Base-by-base conservation (phyloP, 2,888 invertebrate species). In the Eilema sororculum region DNA sequence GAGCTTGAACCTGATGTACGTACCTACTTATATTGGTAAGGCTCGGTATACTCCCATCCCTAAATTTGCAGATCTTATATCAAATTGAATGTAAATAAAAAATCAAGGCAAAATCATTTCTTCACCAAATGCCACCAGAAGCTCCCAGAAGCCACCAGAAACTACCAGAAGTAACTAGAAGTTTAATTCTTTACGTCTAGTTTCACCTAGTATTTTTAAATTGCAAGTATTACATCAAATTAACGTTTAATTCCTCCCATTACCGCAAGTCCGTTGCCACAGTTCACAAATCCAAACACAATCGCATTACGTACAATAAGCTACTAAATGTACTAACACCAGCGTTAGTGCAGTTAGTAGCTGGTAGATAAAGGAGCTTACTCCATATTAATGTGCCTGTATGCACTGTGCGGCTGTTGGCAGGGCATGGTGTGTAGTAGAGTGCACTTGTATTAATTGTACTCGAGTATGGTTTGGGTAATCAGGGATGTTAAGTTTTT, bases 281-380 rank as follows among this genome's bases (percentile, higher is more conserved):
- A 59, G 37, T 37, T 41, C 25, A 28, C 22, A 25, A 66, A 58
- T 25, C 22, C 24, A 37, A 20, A 41, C 58, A 30, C 65, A 60
- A 60, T 60, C 60, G 28, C 57, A 65, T 33, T 65, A 66, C 25
- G 24, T 37, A 41, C 37, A 41, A 37, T 66, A 59, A 67, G 46
- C 61, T 56, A 56, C n/a, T 33, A 41, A 41, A 2, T 41, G 13
- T 0, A 41, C 41, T 41, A 24, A 58, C 63, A 58, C 16, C 59
- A 37, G 12, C 12, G 12, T 12, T 12, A 37, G 1, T 37, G 12
- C 33, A 37, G 33, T 37, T 33, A 33, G 30, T 33, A 30, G 37
- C 59, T 5, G 30, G 60, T 52, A 52, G 88, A 88, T 90, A 88
- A 87, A 89, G 88, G 82, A 91, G 92, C 90, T 93, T 91, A 93